Conservation (phyloP, 1,140 invertebrate genomes). For the Thalassaphorura encarpata region DNA sequence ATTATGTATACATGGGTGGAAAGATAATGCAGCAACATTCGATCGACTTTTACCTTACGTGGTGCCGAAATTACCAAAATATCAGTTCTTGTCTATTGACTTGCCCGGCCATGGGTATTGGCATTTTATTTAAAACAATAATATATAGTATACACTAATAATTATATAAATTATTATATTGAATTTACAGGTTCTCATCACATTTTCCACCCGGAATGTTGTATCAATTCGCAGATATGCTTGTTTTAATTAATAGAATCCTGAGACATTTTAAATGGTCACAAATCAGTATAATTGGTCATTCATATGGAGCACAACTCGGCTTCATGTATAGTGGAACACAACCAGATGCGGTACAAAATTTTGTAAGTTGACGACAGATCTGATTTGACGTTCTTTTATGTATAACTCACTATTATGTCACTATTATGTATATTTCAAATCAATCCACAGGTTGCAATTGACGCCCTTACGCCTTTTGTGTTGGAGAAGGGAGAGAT, state of each 20-base stretch:
- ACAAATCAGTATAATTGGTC: constrained; percentile 18
- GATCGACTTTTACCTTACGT: constrained; percentile 23
- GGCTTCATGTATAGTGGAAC: constrained; percentile 26
- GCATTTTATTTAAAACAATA: too few relatives aligned
- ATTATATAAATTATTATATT: not conserved
- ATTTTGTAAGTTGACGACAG: constrained; percentile 14
- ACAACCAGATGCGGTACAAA: constrained; percentile 17
- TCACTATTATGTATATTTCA: too few relatives aligned
- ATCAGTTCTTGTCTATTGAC: constrained; percentile 25
- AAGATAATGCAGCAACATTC: constrained; percentile 26
- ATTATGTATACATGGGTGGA: constrained; percentile 26
- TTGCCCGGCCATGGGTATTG: constrained; percentile 22
- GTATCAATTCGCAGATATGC: constrained; percentile 18
- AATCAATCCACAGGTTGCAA: constrained; percentile 16
- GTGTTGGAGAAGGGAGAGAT: constrained; percentile 13
- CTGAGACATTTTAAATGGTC: constrained; percentile 19
- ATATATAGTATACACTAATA: too few relatives aligned
- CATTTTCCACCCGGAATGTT: constrained; percentile 30
- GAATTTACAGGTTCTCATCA: constrained; percentile 1
- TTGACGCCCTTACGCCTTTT: constrained; percentile 24
- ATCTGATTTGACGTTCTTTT: too few relatives aligned
- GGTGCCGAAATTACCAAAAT: constrained; percentile 12
- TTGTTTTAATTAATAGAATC: constrained; percentile 16
- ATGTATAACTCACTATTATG: too few relatives aligned
- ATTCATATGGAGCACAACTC: constrained; percentile 21